Conservation (phyloP, 1,140 invertebrate species). For the Pararge aegeria region DNA sequence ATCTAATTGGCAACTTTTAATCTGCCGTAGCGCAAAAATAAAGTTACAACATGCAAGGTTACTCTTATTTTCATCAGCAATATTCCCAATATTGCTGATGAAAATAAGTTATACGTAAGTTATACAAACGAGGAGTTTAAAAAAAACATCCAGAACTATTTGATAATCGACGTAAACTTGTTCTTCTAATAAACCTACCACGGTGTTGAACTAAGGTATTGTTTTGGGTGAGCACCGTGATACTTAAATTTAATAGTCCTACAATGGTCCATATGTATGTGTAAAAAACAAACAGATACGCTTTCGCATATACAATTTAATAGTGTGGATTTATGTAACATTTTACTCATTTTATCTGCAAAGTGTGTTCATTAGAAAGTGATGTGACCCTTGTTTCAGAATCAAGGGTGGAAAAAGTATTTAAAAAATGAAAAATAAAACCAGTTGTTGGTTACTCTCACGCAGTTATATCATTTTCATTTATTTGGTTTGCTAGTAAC, state of each 20-base stretch:
- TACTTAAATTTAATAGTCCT: constrained; percentile 18
- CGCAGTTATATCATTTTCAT: no score
- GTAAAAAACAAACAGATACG: no score
- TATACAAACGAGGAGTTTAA: neutral
- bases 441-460: no score
- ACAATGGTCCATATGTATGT: neutral
- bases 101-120: neutral
- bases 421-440: no score
- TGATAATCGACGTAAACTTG: neutral
- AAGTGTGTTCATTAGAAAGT: constrained; percentile 13
- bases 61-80: neutral
- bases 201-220: constrained; percentile 4
- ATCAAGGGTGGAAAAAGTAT: no score
- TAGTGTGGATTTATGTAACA: neutral
- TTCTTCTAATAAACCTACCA: neutral
- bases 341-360: constrained; percentile 1
- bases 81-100: no score
- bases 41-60: neutral
- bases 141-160: neutral
- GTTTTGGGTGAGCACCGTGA: neutral
- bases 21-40: no score
- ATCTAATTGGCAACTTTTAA: no score
- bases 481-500: no score
- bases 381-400: constrained; percentile 1
- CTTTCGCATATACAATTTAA: no score